Conservation (phyloP, 2,888 invertebrate genomes). For the Protula sp. region DNA sequence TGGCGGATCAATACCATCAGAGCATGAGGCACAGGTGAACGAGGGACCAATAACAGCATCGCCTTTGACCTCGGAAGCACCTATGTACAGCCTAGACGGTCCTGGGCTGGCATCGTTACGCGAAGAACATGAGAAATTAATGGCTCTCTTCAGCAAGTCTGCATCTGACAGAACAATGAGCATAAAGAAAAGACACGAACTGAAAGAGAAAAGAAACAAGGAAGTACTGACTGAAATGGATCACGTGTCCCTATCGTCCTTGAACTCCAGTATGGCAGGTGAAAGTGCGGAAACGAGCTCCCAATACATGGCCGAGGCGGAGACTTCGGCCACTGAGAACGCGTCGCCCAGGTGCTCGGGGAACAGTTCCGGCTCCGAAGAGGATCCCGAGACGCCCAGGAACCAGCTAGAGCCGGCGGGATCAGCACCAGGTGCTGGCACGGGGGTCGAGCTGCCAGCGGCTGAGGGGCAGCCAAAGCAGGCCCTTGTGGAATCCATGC, state of each 20-base stretch:
- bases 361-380: no score
- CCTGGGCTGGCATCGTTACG: slow-evolving; percentile 3
- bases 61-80: not conserved
- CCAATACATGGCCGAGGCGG: no score
- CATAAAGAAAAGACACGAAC: slow-evolving; percentile 1
- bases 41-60: not conserved
- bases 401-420: no score
- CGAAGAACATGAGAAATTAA: slow-evolving; percentile 13
- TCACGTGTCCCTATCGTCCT: not conserved
- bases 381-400: no score
- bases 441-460: no score
- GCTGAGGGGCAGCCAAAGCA: no score
- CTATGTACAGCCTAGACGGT: slow-evolving; percentile 3
- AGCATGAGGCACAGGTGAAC: not conserved
- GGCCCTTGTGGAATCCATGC: no score
- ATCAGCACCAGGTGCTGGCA: no score
- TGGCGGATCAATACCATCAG: no score
- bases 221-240: not conserved
- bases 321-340: no score
- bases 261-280: not conserved
- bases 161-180: slow-evolving; percentile 7
- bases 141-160: slow-evolving; percentile 8
- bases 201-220: not conserved
- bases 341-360: no score
- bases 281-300: no score